phyloP scores from a whole-genome alignment of 2,113 vertebrate species.

The Rissa tridactyla region DNA sequence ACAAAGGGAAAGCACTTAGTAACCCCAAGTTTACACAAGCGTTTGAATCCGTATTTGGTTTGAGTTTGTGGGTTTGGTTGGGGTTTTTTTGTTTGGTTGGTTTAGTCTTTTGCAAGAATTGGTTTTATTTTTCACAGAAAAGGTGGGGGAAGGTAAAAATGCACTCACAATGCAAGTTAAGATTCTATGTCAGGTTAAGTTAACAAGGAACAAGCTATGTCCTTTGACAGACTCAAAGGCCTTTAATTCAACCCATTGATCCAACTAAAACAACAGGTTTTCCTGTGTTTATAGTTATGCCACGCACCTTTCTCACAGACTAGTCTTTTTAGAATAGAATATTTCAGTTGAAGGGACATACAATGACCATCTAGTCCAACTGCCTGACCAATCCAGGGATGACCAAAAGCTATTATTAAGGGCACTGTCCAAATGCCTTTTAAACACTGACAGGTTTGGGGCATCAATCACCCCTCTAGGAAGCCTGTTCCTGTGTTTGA shows the following conservation, averaged over 20 bases:
- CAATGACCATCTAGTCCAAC: background rate
- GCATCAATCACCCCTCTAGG: too few relatives aligned
- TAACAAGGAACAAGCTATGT: background rate
- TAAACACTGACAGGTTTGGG: background rate
- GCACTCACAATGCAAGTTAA: background rate
- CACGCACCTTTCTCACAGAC: background rate
- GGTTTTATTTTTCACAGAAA: background rate
- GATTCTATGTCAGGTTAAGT: background rate
- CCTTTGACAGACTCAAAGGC: background rate
- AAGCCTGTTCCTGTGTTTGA: background rate
- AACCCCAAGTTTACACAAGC: background rate
- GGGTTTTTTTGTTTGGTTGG: background rate
- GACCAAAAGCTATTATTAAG: background rate
- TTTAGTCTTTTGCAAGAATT: background rate
- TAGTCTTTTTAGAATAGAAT: background rate
- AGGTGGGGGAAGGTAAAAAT: background rate
- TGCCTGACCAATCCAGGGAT: background rate
- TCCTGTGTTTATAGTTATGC: background rate
- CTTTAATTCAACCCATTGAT: background rate
- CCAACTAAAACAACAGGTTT: background rate
- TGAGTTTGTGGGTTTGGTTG: background rate
- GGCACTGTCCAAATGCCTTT: background rate
- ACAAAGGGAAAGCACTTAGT: background rate
- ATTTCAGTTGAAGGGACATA: background rate
- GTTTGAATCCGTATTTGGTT: background rate